phyloP scores from a whole-genome alignment of 2,797 vertebrate genomes.

The Astyanax mexicanus region DNA sequence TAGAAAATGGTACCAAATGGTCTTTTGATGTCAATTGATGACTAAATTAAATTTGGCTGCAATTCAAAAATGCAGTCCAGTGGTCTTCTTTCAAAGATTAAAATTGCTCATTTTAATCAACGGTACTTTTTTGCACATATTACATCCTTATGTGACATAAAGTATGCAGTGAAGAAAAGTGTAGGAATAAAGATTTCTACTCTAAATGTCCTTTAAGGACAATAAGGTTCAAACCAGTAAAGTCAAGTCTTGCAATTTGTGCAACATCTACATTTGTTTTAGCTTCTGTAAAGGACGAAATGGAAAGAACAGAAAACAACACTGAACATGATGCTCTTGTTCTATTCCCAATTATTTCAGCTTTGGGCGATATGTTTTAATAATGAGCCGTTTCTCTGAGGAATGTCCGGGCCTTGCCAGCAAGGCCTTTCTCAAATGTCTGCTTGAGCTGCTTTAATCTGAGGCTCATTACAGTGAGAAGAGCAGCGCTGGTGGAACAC shows the following conservation, averaged over 20 bases:
- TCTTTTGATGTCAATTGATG: no score
- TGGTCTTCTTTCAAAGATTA: no score
- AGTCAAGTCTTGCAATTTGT: conserved; percentile 4
- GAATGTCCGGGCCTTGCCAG: conserved; percentile 70
- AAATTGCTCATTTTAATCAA: no score
- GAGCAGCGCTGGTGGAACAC: conserved; percentile 75
- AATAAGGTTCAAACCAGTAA: background rate
- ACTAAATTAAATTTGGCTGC: no score
- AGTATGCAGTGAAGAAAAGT: no score
- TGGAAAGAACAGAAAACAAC: conserved; percentile 45
- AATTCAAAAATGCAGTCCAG: no score
- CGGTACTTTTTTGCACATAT: no score
- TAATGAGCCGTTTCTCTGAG: conserved; percentile 79
- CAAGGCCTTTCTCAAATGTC: conserved; percentile 82
- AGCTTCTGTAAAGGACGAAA: conserved; percentile 51
- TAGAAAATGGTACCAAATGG: no score
- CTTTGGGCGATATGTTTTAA: conserved; percentile 83
- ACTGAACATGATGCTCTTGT: conserved; percentile 69
- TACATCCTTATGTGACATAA: no score
- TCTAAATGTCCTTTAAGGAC: background rate
- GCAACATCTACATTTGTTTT: background rate
- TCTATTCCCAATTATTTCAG: conserved; percentile 77
- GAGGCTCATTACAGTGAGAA: conserved; percentile 80
- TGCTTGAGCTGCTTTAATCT: conserved; percentile 79
- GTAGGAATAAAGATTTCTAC: background rate